Conservation (phyloP, 2,797 vertebrate species). For the Fundulus diaphanus region DNA sequence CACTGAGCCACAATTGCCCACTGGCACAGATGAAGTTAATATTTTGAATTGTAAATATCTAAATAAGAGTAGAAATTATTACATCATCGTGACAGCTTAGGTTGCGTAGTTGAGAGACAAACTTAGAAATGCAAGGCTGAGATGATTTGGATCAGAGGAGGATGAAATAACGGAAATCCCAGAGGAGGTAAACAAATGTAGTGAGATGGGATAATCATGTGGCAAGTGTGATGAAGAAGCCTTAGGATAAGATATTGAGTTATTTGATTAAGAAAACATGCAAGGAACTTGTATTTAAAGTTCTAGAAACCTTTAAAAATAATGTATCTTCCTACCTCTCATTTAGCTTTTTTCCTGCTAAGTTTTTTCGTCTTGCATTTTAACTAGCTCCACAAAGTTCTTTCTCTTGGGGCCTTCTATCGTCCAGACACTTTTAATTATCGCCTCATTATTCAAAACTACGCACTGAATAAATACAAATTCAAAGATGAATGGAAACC, state of each 20-base stretch:
- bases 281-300: background rate
- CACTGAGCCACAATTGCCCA: no score
- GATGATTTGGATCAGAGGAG: background rate
- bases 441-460: constrained; percentile 51
- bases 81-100: no score
- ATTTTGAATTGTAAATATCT: no score
- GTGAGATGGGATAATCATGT: background rate
- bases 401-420: constrained; percentile 26
- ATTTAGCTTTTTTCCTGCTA: background rate
- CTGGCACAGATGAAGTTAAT: no score
- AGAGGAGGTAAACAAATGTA: background rate
- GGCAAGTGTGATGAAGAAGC: background rate
- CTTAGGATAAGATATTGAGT: background rate
- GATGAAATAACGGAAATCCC: background rate
- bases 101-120: no score
- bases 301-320: background rate
- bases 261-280: background rate
- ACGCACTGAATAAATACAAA: background rate
- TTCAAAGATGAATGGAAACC: constrained; percentile 8
- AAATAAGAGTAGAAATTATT: no score
- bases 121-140: background rate
- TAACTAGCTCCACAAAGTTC: background rate
- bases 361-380: background rate
- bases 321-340: background rate
- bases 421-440: constrained; percentile 49